Base-by-base conservation (phyloP, 2,113 vertebrate genomes). In the Gobio gobio region DNA sequence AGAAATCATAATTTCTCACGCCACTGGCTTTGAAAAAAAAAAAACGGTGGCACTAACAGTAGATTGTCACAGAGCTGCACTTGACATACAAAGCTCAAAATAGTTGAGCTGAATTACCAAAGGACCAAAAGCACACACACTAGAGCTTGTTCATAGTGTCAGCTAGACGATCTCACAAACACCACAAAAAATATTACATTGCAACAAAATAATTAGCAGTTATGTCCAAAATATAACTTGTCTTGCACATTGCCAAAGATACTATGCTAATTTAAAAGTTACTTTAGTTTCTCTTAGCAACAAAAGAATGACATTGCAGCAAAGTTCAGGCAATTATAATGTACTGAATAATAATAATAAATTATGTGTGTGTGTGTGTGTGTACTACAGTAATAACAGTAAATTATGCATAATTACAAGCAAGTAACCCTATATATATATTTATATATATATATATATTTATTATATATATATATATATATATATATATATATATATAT, bases 41-140 rank as follows among this genome's bases (percentile, higher is more conserved):
- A 66, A 63, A 0, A 16, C 63, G 56, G 70, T 75, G 58, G 18
- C 54, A 58, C 10, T 22, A 59, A 56, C 54, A 58, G 29, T 58
- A 14, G 10, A 18, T 47, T 22, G n/a, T 63, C 58, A 18, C 13
- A 78, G n/a, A 79, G 77, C 36, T 24, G 36, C 36, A 63, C 36
- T 63, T 79, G 40, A 81, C 45, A 80, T 36, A 80, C 36, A 49
- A 81, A 81, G 77, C 77, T 63, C 40, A 63, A 79, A 79, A 79
- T 45, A 29, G 77, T 63, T 63, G 29, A 43, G 22, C 76, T 61
- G 54, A 78, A 78, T 59, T 61, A 78, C 56, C 51, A 78, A 78
- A 24, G 29, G 54, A 78, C 51, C 76, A 78, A 40, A 24, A 61
- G 29, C 33, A 79, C 77, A 43, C 54, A 63, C 10, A 59, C 77